phyloP scores from a whole-genome alignment of 2,797 vertebrate genomes.

The Mormyrus hasselquistii region DNA sequence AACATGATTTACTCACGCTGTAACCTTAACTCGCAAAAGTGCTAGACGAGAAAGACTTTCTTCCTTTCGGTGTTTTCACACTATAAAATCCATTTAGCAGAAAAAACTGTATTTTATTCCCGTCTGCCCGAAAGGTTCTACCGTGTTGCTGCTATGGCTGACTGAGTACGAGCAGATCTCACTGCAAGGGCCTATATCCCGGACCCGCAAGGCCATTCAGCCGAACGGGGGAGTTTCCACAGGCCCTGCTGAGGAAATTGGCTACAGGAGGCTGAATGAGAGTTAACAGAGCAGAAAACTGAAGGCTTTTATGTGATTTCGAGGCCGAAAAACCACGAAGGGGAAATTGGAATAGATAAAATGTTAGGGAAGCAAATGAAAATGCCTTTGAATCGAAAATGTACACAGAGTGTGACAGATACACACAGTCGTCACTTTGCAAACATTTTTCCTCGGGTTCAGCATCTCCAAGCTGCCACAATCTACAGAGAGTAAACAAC shows the following conservation, averaged over 20 bases:
- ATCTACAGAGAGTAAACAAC: background rate
- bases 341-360: conserved; percentile 4
- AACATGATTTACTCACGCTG: background rate
- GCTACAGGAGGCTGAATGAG: conserved; percentile 36
- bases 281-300: conserved; percentile 7
- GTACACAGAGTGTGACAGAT: background rate
- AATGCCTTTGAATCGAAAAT: background rate
- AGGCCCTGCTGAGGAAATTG: conserved; percentile 39
- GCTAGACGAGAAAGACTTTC: background rate
- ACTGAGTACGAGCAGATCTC: conserved; percentile 33
- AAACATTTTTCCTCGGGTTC: background rate
- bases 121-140: background rate
- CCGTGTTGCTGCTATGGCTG: background rate
- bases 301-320: background rate
- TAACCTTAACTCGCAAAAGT: background rate
- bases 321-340: background rate
- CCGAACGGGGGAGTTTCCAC: conserved; percentile 18
- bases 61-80: background rate
- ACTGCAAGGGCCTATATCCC: conserved; percentile 41
- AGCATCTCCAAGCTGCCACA: background rate
- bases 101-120: background rate
- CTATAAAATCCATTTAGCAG: background rate
- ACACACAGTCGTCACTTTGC: background rate
- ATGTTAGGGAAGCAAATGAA: background rate
- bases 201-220: conserved; percentile 33